Percentiles rank a stretch among this genome's conserved stretches.
Conservation (phyloP, 2,113 vertebrate genomes). For the Ammodytes marinus region DNA sequence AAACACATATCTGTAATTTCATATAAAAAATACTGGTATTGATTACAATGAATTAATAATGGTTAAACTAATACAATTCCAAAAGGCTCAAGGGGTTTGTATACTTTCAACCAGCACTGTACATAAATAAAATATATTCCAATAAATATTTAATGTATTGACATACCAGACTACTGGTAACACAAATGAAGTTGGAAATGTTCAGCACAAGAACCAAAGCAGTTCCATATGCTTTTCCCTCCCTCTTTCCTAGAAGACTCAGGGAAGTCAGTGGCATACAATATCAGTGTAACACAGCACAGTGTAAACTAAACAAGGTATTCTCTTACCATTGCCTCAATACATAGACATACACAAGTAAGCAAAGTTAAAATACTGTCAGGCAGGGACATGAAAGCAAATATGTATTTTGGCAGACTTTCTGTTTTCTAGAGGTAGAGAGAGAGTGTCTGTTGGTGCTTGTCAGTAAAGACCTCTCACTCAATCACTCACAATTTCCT, state of each 20-base stretch:
- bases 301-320: slow-evolving; percentile 2
- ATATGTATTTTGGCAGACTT: background rate
- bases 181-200: background rate
- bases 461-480: slow-evolving; percentile 8
- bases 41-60: no score
- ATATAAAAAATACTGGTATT: no score
- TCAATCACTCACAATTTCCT: background rate
- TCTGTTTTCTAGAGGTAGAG: background rate
- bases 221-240: background rate
- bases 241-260: background rate
- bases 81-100: no score
- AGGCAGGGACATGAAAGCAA: background rate
- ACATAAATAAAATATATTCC: no score
- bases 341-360: background rate
- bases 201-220: background rate
- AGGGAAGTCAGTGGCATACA: slow-evolving; percentile 9
- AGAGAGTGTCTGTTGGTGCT: background rate
- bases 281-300: background rate
- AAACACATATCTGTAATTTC: no score
- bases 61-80: no score
- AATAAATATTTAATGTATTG: no score
- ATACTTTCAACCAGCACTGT: no score
- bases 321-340: background rate
- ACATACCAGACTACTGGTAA: background rate
- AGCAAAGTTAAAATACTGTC: background rate